These are phyloP conservation scores for Megaptera novaeangliae DNA, from an alignment of 2,113 vertebrate species.

Conservation along the genomic window DNA sequence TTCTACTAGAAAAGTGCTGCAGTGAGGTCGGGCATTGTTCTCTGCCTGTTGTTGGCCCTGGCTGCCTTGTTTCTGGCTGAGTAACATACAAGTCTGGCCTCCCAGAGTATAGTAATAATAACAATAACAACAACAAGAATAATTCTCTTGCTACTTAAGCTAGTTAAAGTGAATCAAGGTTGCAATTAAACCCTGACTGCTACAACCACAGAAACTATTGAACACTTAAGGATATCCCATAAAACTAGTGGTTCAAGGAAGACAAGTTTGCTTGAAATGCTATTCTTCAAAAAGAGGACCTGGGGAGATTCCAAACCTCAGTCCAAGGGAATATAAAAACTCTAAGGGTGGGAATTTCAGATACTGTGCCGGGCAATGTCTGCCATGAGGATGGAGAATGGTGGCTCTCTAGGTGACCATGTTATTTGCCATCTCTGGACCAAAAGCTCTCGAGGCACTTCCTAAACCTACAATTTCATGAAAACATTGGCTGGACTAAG, in stretches of 20 bases:
- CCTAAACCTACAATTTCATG: background rate
- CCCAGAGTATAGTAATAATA: background rate
- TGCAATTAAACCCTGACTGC: background rate
- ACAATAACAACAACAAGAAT: background rate
- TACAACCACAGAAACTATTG: background rate
- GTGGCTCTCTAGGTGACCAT: background rate
- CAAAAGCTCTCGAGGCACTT: background rate
- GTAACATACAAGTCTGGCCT: background rate
- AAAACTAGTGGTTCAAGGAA: background rate
- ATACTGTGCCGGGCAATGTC: background rate
- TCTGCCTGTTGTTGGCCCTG: background rate
- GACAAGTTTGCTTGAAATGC: background rate
- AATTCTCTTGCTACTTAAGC: background rate
- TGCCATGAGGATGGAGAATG: background rate
- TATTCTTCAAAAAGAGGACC: background rate
- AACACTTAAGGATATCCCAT: background rate
- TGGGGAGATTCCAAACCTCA: background rate
- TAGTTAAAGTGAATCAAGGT: background rate
- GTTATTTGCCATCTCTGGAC: background rate
- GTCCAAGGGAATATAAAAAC: background rate
- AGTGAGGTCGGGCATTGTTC: background rate
- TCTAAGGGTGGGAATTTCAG: background rate
- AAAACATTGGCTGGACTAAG: background rate
- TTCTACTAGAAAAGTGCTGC: background rate
- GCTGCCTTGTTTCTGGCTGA: background rate